Conservation (phyloP, 1,140 invertebrate genomes). For the Ostrea edulis region DNA sequence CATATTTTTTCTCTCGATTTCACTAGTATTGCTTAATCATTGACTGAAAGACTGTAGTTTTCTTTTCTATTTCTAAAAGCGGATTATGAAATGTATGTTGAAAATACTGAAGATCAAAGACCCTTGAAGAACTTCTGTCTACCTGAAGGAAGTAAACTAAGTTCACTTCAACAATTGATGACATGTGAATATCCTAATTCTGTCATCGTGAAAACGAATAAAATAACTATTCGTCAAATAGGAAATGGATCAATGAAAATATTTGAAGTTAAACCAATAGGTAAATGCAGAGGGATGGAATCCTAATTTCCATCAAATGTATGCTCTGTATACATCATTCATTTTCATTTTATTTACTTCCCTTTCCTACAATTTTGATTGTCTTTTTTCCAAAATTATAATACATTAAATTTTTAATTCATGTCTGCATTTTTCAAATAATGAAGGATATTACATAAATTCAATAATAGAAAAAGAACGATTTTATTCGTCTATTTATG, state of each 20-base stretch:
- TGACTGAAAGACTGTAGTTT: background rate
- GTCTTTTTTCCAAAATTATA: too few species aligned
- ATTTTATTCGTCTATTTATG: too few species aligned
- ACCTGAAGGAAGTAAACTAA: background rate
- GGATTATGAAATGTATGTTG: background rate
- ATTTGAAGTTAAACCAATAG: background rate
- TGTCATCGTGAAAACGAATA: background rate
- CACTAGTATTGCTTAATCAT: background rate
- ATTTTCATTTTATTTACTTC: background rate
- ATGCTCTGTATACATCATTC: too few species aligned
- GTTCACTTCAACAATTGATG: background rate
- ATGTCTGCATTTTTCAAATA: too few species aligned
- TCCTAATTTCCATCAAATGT: background rate
- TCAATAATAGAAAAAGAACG: background rate
- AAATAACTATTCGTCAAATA: background rate
- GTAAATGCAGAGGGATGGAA: background rate
- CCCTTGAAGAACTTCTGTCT: too few species aligned
- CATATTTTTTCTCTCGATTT: background rate
- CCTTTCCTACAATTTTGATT: too few species aligned
- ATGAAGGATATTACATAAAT: background rate
- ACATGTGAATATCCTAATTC: background rate
- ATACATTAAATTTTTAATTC: too few species aligned
- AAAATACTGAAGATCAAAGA: background rate
- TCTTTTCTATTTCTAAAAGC: background rate
- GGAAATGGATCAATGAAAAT: background rate